Evolutionary conservation across 2,797 vertebrate species (phyloP).

Genomic region (Hyperoplus lanceolatus): DNA sequence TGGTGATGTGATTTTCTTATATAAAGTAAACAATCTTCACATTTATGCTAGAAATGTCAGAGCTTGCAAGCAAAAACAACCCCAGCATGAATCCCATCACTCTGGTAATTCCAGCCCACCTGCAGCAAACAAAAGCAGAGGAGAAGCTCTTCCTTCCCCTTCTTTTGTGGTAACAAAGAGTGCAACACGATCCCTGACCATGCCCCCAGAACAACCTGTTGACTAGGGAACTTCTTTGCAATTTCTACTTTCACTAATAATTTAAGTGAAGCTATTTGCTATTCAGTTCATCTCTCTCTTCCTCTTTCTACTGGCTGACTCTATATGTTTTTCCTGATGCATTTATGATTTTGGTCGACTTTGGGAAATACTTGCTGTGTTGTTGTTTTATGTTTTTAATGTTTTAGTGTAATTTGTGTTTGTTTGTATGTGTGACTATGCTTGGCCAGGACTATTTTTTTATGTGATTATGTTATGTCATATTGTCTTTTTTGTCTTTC

Average conservation of each 20-base stretch:
- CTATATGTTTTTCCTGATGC: too few species aligned
- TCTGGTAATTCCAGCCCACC: slow-evolving; percentile 79
- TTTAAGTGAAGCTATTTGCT: slow-evolving; percentile 9
- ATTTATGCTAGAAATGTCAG: slow-evolving; percentile 64
- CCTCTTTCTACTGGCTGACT: not conserved
- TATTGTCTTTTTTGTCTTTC: not conserved
- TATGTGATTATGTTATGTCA: not conserved
- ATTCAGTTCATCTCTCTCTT: not conserved
- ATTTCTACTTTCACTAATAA: slow-evolving; percentile 12
- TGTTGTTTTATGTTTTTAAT: too few species aligned
- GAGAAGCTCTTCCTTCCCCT: slow-evolving; percentile 78
- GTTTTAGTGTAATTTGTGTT: too few species aligned
- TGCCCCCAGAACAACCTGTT: slow-evolving; percentile 70
- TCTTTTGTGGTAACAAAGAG: slow-evolving; percentile 72
- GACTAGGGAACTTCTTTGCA: slow-evolving; percentile 43
- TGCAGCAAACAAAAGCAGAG: slow-evolving; percentile 78
- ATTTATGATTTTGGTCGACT: too few species aligned
- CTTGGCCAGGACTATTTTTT: not conserved
- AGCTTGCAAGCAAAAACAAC: slow-evolving; percentile 56
- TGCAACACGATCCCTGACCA: slow-evolving; percentile 73
- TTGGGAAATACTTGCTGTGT: too few species aligned
- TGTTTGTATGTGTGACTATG: too few species aligned
- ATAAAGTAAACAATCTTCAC: slow-evolving; percentile 63
- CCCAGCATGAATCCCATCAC: slow-evolving; percentile 71
- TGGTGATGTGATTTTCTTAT: slow-evolving; percentile 67